Evolutionary conservation across 2,797 vertebrate genomes (phyloP).

Genomic region (Neoniphon sammara): DNA sequence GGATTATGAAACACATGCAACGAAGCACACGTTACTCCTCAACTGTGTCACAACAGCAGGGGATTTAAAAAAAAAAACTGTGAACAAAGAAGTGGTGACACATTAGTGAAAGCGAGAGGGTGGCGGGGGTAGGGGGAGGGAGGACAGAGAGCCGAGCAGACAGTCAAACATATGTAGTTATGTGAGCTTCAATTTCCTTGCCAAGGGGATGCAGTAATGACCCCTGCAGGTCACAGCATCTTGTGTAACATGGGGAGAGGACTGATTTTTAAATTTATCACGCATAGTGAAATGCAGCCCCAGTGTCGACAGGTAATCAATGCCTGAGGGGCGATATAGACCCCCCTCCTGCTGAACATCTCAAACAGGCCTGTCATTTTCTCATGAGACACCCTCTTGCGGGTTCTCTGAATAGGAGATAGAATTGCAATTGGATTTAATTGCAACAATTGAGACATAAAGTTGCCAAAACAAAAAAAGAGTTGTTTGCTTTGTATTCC

Average conservation of each 20-base stretch:
- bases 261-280: slow-evolving; percentile 57
- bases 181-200: slow-evolving; percentile 39
- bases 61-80: slow-evolving; percentile 47
- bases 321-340: slow-evolving; percentile 25
- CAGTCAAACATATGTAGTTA: not conserved
- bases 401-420: not conserved
- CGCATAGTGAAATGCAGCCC: slow-evolving; percentile 25
- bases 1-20: not conserved
- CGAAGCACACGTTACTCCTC: slow-evolving; percentile 12
- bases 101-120: not conserved
- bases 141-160: slow-evolving; percentile 1
- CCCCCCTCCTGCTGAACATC: slow-evolving; percentile 28
- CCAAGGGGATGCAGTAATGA: slow-evolving; percentile 54
- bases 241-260: slow-evolving; percentile 23
- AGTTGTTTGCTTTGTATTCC: no score
- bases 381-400: not conserved
- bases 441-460: not conserved
- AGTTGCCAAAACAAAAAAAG: slow-evolving; percentile 16
- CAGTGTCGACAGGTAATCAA: slow-evolving; percentile 48
- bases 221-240: slow-evolving; percentile 44
- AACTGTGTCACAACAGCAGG: slow-evolving; percentile 34
- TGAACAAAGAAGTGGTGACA: slow-evolving; percentile 13
- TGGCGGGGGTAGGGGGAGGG: no score
- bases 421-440: slow-evolving; percentile 2
- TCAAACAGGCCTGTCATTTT: slow-evolving; percentile 24